Evolutionary conservation across 2,797 vertebrate species (phyloP), one percentile per base, ranked within the genome.

Genomic region (Pangasius macronema): DNA sequence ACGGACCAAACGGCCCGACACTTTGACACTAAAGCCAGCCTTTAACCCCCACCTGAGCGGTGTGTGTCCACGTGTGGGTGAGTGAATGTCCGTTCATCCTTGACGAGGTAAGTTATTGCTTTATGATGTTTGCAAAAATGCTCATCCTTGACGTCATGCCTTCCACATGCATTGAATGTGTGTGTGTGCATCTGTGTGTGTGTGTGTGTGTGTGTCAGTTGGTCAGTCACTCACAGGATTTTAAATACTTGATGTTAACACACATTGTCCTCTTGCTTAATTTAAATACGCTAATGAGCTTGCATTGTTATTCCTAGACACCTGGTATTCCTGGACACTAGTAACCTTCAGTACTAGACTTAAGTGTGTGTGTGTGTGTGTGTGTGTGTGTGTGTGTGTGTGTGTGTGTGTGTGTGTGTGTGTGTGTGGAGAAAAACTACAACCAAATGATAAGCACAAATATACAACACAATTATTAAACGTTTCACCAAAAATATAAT

Each of bases 271-370:
- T 63, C 27, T 46, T 4, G 24, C 90, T 82, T 86, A 75, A 91
- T 94, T 95, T 94, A 90, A 94, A 95, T 95, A 96, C 95, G 95
- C 85, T 93, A 95, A 96, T 94, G 72, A 36, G 0, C 16, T 3
- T 36, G 83, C 90, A 89, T 96, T 96, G 95, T 96, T 89, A 95
- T 96, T 95, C 94, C 92, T 90, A 93, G 91, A 89, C 94, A 94
- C 93, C 92, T 93, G 93, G 94, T 93, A 93, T 92, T 93, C 89
- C 79, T 89, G 90, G 90, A 87, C 75, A 87, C 92, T 3, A 22
- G 83, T 79, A 76, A 27, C 89, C 67, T 82, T 61, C 13, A 10
- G 33, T 59, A 46, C 46, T 83, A 42, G 20, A 36, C 53, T 55
- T 86, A 11, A 76, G 81, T 46, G 13, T 83, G 13, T 82, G 27